A percentile compares a stretch with the other conserved stretches of the same genome.
Evolutionary conservation across 2,113 vertebrate genomes (phyloP).

Genomic region (Dascyllus trimaculatus): DNA sequence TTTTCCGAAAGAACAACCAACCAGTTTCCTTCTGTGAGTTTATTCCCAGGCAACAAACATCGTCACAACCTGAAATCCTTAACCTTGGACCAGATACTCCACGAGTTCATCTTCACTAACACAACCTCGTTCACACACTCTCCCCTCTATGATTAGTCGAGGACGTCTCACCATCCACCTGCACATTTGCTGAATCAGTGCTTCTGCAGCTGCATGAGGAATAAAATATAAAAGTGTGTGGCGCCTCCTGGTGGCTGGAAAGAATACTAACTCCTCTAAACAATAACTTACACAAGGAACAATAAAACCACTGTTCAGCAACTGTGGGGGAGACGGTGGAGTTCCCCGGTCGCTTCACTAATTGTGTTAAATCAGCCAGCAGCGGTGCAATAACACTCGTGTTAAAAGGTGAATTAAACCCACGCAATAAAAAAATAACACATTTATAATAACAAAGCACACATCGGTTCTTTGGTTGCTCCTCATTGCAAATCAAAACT

Average conservation of each 20-base stretch:
- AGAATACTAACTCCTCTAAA: constrained; percentile 7
- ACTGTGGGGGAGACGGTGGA: background rate
- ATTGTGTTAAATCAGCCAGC: background rate
- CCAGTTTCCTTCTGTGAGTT: constrained; percentile 23
- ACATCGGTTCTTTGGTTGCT: constrained; percentile 35
- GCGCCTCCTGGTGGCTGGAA: constrained; percentile 56
- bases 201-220: constrained; percentile 14
- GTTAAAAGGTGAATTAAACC: background rate
- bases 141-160: constrained; percentile 1
- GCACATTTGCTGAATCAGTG: constrained; percentile 20
- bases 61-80: background rate
- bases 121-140: background rate
- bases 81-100: background rate
- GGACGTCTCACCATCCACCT: background rate
- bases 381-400: background rate
- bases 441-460: constrained; percentile 29
- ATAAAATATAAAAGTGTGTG: background rate
- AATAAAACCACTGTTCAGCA: background rate
- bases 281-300: constrained; percentile 3
- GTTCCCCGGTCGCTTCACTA: background rate
- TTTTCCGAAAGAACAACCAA: background rate
- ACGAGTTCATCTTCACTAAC: background rate
- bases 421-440: background rate
- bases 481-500: too few relatives aligned
- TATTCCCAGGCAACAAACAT: constrained; percentile 41